Percentiles rank a stretch among this genome's conserved stretches.
Conservation (phyloP, 2,113 vertebrate species). For the Megaceryle torquata region DNA sequence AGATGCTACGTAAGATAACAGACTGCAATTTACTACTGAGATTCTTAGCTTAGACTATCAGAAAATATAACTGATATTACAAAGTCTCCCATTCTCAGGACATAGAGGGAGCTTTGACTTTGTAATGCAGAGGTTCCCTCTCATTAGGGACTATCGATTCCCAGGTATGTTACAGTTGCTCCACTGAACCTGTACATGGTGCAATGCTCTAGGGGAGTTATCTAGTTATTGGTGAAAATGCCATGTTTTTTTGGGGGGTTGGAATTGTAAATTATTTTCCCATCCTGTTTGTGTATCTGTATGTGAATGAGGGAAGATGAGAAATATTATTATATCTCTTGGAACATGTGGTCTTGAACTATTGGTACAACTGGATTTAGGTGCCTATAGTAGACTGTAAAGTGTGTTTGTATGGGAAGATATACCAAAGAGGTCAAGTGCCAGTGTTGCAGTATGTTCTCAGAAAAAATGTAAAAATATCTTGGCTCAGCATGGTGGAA, state of each 20-base stretch:
- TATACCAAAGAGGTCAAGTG: not conserved
- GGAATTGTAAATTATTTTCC: not conserved
- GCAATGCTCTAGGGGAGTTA: not conserved
- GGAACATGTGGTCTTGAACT: not conserved
- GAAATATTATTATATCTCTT: not conserved
- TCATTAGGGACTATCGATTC: rapidly evolving
- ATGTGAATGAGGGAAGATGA: not conserved
- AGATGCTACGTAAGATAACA: not conserved
- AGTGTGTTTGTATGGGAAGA: not conserved
- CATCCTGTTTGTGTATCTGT: not conserved
- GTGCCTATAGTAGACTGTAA: not conserved
- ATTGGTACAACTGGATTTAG: not conserved
- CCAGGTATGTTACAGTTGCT: not conserved
- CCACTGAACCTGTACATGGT: not conserved
- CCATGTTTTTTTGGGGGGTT: not conserved
- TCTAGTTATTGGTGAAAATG: not conserved
- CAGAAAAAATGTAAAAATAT: not conserved
- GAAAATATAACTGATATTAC: not conserved
- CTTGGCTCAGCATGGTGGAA: not conserved
- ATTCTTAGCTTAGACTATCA: not conserved
- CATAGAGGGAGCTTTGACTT: not conserved
- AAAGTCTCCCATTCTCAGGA: not conserved
- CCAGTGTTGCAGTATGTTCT: not conserved
- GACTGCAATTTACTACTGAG: not conserved
- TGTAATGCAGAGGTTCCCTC: not conserved